Base-by-base conservation (phyloP, 2,113 vertebrate genomes). In the Dolichotis patagonum region DNA sequence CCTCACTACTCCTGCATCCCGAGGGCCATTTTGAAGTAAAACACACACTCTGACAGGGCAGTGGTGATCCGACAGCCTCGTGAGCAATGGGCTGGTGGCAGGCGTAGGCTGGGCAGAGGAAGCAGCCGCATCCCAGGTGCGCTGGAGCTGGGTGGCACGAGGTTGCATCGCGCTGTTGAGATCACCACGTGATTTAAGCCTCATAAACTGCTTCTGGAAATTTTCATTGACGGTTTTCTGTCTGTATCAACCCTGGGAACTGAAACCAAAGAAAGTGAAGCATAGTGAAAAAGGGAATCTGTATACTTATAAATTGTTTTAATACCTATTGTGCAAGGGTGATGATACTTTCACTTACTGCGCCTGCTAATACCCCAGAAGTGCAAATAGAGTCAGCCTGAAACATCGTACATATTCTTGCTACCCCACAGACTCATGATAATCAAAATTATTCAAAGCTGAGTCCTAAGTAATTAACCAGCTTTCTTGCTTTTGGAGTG, bases 361-460 rank as follows among this genome's bases (percentile, higher is more conserved):
- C 58, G 19, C 81, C 10, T 60, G 3, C 4, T 69, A 75, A n/a
- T 86, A 80, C 71, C 80, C 19, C 32, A 83, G 77, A 94, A 90
- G 4, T 77, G 12, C 58, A 84, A 86, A 84, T 65, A 41, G 0
- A 91, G 17, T 63, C 93, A 89, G 3, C 32, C 26, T 88, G 60
- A 81, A 65, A 75, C 91, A 85, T 73, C 96, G 56, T 32, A n/a
- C n/a, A 16, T 8, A 52, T n/a, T 77, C 84, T 73, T 94, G 10
- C 65, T 82, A 62, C 75, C 24, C 85, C 10, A 56, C 19, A 63
- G 52, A 28, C 1, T 97, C 52, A 71, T 19, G 0, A 43, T 84
- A 85, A 89, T 28, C 19, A 87, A n/a, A 2, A 7, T 80, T 69
- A 7, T 77, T 92, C 46, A 91, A 87, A 63, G 62, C 17, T 80